Percentiles rank a stretch among this genome's conserved stretches.
These are phyloP conservation scores for Brachycybe producta DNA, from an alignment of 2,888 invertebrate species.

Conservation along the genomic window DNA sequence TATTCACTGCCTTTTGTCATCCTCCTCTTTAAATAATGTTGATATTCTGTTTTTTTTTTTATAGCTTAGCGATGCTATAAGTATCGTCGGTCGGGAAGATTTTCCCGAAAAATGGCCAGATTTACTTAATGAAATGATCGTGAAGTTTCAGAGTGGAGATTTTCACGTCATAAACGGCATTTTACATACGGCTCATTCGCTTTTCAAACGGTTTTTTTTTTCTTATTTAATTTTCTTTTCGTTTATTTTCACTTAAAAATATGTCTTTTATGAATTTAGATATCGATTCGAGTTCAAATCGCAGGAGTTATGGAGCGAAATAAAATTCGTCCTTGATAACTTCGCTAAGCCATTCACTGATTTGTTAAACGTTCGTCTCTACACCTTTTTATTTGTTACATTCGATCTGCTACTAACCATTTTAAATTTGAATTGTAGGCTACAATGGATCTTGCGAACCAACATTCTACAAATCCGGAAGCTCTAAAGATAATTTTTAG, in stretches of 20 bases:
- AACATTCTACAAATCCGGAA: constrained; percentile 62
- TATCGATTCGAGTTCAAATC: constrained; percentile 94
- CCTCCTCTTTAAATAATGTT: neutral
- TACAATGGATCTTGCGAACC: constrained; percentile 65
- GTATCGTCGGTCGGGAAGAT: constrained; percentile 90
- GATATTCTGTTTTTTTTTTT: constrained; percentile 7
- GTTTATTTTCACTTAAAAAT: neutral
- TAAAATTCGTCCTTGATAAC: constrained; percentile 85
- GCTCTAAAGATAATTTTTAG: constrained; percentile 77
- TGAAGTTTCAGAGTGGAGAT: constrained; percentile 74
- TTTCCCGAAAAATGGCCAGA: constrained; percentile 95
- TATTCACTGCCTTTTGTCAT: constrained; percentile 3
- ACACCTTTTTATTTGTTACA: constrained; percentile 4
- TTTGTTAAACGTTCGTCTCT: constrained; percentile 59
- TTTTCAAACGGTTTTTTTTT: constrained; percentile 64
- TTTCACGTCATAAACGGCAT: constrained; percentile 91
- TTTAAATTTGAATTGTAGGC: constrained; percentile 43
- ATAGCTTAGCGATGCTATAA: constrained; percentile 77
- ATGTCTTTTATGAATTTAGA: constrained; percentile 24
- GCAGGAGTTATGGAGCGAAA: constrained; percentile 87
- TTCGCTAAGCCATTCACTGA: constrained; percentile 90
- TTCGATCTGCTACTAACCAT: constrained; percentile 5
- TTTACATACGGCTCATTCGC: constrained; percentile 84
- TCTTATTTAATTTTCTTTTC: neutral
- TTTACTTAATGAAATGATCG: constrained; percentile 83